phyloP scores from a whole-genome alignment of 2,113 vertebrate genomes.

The Pionites leucogaster region DNA sequence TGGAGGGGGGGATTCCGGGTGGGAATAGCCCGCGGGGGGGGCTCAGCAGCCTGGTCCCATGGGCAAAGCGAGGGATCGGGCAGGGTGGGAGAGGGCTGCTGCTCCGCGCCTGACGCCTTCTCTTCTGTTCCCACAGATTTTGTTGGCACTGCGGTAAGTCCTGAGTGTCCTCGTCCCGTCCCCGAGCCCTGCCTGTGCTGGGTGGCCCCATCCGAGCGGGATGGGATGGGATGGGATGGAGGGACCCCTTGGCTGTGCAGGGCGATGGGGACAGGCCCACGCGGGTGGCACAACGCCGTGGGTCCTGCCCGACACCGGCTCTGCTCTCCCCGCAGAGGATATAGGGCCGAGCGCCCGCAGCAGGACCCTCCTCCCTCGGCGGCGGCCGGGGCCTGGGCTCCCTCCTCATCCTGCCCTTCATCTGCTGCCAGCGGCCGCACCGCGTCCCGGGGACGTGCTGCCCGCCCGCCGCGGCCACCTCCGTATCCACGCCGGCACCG shows the following conservation, averaged over 20 bases:
- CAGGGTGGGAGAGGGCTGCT: not conserved
- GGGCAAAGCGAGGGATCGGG: not conserved
- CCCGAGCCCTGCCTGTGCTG: not conserved
- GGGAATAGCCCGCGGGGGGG: not conserved
- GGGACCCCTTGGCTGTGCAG: not conserved
- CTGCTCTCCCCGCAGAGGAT: conserved; percentile 62
- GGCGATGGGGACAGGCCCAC: not conserved
- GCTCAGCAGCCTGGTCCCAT: not conserved
- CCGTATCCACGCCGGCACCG: conserved; percentile 9
- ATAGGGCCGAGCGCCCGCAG: conserved; percentile 47
- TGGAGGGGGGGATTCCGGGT: not conserved
- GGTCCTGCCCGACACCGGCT: not conserved
- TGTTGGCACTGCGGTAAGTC: conserved; percentile 78
- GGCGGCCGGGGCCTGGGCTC: conserved; percentile 33
- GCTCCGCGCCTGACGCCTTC: not conserved
- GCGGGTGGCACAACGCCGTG: not conserved
- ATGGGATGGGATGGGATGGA: not conserved
- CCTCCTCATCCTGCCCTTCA: conserved; percentile 44
- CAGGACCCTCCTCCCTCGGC: conserved; percentile 42
- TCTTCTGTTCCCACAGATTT: conserved; percentile 75
- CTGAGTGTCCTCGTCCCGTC: conserved; percentile 16
- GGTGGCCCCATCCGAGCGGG: not conserved
- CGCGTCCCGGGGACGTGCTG: conserved; percentile 13
- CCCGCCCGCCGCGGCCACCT: conserved; percentile 19
- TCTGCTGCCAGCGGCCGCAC: conserved; percentile 39